phyloP scores from a whole-genome alignment of 1,140 invertebrate species.

The Eumaeus atala region DNA sequence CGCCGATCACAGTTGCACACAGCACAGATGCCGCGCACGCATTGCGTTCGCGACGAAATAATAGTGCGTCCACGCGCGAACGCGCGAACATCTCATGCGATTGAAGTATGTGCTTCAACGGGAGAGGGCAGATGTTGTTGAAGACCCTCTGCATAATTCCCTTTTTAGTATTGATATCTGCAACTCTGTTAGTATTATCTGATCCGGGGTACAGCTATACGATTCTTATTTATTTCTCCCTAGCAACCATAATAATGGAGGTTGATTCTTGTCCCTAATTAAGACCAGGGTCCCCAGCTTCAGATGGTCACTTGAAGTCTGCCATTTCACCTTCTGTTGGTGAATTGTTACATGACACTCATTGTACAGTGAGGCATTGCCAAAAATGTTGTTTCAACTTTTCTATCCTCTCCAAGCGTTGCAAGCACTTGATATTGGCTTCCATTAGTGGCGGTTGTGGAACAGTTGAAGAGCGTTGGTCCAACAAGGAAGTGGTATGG shows the following conservation, averaged over 20 bases:
- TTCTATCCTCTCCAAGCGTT: slow-evolving; percentile 5
- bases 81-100: too few species aligned
- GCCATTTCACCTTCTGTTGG: slow-evolving; percentile 13
- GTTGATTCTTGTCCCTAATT: slow-evolving; percentile 6
- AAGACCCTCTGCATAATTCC: slow-evolving; percentile 19
- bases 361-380: slow-evolving; percentile 4
- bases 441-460: not conserved
- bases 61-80: too few species aligned
- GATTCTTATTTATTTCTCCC: too few species aligned
- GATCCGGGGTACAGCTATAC: slow-evolving; percentile 6
- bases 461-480: not conserved
- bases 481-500: not conserved
- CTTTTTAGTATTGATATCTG: slow-evolving; percentile 20
- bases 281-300: slow-evolving; percentile 6
- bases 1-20: slow-evolving; percentile 11
- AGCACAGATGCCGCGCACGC: too few species aligned
- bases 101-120: not conserved
- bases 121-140: slow-evolving; percentile 27
- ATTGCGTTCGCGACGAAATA: too few species aligned
- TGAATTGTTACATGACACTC: slow-evolving; percentile 13
- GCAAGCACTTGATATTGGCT: not conserved
- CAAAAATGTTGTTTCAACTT: slow-evolving; percentile 10
- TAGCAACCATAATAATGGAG: slow-evolving; percentile 13
- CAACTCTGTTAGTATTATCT: slow-evolving; percentile 7
- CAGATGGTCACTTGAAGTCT: not conserved